phyloP scores from a whole-genome alignment of 2,888 invertebrate species.

The Diachrysia chrysitis region DNA sequence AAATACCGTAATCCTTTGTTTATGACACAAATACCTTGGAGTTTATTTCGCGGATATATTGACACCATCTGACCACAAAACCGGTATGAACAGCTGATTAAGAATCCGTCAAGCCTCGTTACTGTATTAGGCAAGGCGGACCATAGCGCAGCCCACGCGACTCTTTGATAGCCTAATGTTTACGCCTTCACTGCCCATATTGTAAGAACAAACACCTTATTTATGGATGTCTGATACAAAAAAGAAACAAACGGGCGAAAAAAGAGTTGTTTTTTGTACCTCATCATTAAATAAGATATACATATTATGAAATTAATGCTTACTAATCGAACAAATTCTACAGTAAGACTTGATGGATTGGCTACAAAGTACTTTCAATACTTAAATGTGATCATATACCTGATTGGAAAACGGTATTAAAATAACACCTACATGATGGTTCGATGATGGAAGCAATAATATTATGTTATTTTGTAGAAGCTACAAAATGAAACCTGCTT shows the following conservation, averaged over 20 bases:
- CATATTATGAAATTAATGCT: neutral
- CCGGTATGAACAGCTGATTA: constrained; percentile 53
- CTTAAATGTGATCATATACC: neutral
- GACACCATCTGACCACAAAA: constrained; percentile 19
- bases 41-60: neutral
- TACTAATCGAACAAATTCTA: neutral
- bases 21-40: neutral
- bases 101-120: constrained; percentile 48
- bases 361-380: neutral
- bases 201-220: constrained; percentile 17
- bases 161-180: constrained; percentile 55
- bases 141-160: constrained; percentile 47
- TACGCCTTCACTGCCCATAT: constrained; percentile 26
- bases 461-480: no score
- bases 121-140: constrained; percentile 63
- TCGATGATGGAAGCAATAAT: no score
- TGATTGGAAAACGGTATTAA: neutral
- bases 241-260: no score
- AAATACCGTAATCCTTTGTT: neutral
- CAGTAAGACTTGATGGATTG: neutral
- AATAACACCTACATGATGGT: neutral
- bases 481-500: no score
- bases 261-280: neutral
- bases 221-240: constrained; percentile 5
- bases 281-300: neutral